These are phyloP conservation scores for Cichladusa arquata DNA, from an alignment of 2,113 vertebrate species.

Conservation along the genomic window DNA sequence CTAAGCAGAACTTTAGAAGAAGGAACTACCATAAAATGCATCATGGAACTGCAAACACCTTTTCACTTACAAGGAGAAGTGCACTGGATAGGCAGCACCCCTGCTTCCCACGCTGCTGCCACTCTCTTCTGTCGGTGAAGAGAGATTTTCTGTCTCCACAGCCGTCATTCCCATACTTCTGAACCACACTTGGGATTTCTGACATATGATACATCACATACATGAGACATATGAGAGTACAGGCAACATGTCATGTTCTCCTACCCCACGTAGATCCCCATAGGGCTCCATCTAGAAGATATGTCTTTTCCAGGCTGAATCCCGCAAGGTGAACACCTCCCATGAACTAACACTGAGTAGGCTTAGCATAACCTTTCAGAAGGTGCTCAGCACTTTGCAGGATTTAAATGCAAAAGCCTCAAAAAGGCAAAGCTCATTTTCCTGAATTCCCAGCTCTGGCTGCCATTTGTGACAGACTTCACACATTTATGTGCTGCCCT, in stretches of 20 bases:
- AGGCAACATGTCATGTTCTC: neutral
- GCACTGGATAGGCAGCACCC: neutral
- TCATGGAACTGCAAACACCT: neutral
- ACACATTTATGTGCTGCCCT: constrained; percentile 66
- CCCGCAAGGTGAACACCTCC: constrained; percentile 5
- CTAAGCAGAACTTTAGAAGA: neutral
- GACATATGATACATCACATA: neutral
- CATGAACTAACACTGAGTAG: neutral
- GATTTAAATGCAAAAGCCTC: constrained; percentile 55
- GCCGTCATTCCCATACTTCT: neutral
- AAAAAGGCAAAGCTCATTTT: constrained; percentile 63
- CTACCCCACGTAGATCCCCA: neutral
- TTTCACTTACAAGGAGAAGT: neutral
- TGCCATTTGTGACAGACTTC: constrained; percentile 67
- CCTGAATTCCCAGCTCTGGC: constrained; percentile 60
- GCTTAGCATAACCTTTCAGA: constrained; percentile 26
- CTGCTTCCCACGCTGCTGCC: neutral
- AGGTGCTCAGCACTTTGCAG: constrained; percentile 35
- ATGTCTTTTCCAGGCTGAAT: constrained; percentile 14
- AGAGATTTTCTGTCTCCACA: neutral
- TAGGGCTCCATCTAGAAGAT: neutral
- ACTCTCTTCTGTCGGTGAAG: rapidly evolving
- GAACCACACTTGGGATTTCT: neutral
- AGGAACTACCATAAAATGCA: neutral
- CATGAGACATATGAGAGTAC: neutral